These are phyloP conservation scores for Gallinago stenura DNA, from an alignment of 2,797 vertebrate species.

Conservation along the genomic window DNA sequence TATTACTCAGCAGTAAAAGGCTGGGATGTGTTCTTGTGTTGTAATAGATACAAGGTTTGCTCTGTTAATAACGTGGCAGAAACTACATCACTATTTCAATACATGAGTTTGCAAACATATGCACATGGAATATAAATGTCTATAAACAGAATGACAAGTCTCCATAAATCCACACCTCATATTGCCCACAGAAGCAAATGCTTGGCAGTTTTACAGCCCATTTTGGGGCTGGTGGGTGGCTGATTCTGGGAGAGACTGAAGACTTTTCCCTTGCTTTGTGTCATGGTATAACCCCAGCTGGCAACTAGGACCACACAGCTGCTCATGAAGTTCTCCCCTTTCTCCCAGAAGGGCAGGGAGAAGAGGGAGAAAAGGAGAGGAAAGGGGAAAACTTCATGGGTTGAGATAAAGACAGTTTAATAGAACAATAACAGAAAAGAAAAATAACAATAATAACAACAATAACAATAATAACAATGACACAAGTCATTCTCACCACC, in stretches of 20 bases:
- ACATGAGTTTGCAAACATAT: neutral
- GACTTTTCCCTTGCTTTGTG: neutral
- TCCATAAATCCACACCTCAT: neutral
- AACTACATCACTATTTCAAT: neutral
- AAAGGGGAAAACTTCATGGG: neutral
- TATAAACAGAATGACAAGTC: neutral
- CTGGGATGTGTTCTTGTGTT: neutral
- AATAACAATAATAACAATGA: neutral
- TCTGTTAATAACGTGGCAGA: neutral
- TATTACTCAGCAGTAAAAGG: neutral
- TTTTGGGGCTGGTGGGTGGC: neutral
- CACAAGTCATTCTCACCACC: neutral
- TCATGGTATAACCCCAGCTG: neutral
- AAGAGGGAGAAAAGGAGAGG: neutral
- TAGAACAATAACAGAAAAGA: neutral
- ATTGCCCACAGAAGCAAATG: neutral
- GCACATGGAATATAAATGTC: neutral
- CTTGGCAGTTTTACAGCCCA: neutral
- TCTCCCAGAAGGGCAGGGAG: neutral
- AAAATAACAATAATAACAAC: neutral
- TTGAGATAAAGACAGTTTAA: neutral
- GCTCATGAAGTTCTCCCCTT: neutral
- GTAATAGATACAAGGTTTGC: neutral
- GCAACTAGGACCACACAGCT: neutral
- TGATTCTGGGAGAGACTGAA: neutral